These are phyloP conservation scores for Drosophila mercatorum DNA, from an alignment of 2,888 invertebrate species.

Conservation along the genomic window DNA sequence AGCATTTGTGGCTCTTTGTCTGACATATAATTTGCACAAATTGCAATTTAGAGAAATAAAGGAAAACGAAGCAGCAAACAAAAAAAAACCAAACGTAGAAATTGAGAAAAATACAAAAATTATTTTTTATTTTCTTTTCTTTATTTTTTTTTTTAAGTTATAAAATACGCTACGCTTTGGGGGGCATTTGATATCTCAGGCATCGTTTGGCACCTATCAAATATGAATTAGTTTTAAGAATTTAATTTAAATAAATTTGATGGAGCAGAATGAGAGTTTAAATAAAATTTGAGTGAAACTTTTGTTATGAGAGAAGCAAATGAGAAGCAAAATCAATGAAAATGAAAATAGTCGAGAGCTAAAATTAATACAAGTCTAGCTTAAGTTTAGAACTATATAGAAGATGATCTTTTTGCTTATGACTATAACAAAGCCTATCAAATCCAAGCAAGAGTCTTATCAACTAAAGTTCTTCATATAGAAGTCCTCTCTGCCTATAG, in stretches of 20 bases:
- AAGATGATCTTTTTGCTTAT: neutral
- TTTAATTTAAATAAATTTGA: neutral
- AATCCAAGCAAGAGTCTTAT: too few species aligned
- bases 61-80: slow-evolving; percentile 50
- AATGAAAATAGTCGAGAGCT: neutral
- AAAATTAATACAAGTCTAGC: neutral
- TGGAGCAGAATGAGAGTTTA: too few species aligned
- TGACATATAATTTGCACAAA: slow-evolving; percentile 78
- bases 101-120: slow-evolving; percentile 54
- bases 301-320: too few species aligned
- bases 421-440: too few species aligned
- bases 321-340: neutral
- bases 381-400: neutral
- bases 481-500: too few species aligned
- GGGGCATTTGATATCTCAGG: neutral
- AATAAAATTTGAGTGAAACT: too few species aligned
- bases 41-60: slow-evolving; percentile 80
- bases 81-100: slow-evolving; percentile 31
- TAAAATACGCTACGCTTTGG: slow-evolving; percentile 13
- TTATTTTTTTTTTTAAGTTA: slow-evolving; percentile 23
- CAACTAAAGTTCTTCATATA: too few species aligned
- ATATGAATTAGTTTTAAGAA: neutral
- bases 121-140: slow-evolving; percentile 28
- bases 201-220: neutral
- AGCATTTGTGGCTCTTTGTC: slow-evolving; percentile 68